These are phyloP conservation scores for Ranitomeya variabilis DNA, from an alignment of 2,113 vertebrate genomes.

Conservation along the genomic window DNA sequence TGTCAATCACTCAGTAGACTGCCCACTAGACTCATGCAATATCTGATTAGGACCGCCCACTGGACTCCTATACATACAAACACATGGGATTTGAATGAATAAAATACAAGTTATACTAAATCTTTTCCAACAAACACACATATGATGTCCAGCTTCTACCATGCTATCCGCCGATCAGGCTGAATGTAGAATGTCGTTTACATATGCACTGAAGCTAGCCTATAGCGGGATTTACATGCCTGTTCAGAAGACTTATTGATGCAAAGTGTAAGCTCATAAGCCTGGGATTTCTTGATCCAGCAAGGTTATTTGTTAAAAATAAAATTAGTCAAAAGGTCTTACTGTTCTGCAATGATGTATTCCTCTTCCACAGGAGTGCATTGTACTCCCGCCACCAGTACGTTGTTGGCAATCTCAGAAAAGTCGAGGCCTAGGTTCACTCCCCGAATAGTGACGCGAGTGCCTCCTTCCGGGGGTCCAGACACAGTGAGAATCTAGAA, in stretches of 20 bases:
- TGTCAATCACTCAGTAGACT: no score
- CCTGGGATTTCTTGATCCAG: not conserved
- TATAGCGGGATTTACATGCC: not conserved
- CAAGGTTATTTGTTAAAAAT: not conserved
- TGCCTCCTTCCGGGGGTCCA: slow-evolving; percentile 93
- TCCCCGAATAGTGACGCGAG: slow-evolving; percentile 90
- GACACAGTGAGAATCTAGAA: slow-evolving; percentile 90
- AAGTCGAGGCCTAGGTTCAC: slow-evolving; percentile 94
- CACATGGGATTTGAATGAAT: no score
- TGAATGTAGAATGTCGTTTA: not conserved
- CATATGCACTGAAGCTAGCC: not conserved
- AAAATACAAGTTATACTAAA: no score
- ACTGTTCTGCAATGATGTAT: slow-evolving; percentile 96
- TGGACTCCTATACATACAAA: no score
- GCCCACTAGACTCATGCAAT: no score
- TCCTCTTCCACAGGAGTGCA: slow-evolving; percentile 87
- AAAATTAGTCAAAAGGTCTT: slow-evolving; percentile 65
- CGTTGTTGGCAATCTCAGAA: slow-evolving; percentile 88
- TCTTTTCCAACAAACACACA: no score
- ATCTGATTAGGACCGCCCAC: no score
- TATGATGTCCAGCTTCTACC: no score
- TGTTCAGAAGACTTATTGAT: not conserved
- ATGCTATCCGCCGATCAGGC: no score
- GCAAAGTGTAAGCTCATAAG: no score
- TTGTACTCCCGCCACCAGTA: slow-evolving; percentile 90